Base-by-base conservation (phyloP, 2,113 vertebrate genomes). In the Carassius carassius region DNA sequence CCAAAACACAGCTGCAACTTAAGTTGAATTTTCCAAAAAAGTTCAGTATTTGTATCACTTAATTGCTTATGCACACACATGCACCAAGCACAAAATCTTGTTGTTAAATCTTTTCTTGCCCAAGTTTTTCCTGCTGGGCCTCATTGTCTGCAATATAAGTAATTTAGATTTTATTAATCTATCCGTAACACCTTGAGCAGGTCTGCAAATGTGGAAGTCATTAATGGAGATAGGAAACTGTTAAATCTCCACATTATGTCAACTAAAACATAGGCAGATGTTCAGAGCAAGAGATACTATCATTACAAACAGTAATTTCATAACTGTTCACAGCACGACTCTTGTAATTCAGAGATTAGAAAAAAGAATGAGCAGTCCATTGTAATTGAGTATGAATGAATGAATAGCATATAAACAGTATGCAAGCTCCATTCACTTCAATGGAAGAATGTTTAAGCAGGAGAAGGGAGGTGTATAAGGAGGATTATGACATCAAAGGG, bases 141-240 rank as follows among this genome's bases (percentile, higher is more conserved):
- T 80, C 49, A 67, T 44, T 78, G 73, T 65, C 29, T 67, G n/a
- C 29, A 62, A 63, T 60, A 82, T 29, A 69, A 47, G n/a, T 84
- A 13, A 81, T 86, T 83, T 74, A 84, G 37, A 44, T 74, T 86
- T 84, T 81, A 89, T 70, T 87, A 81, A 85, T 81, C 70, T 73
- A 49, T 70, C 25, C 29, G 72, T 58, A 49, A 56, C 44, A 44
- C 78, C 73, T 69, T 49, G 10, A 35, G 54, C 37, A 77, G 44
- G 74, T 44, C 13, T 56, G 19, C 49, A 51, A 23, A 77, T 37
- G 51, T 65, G 80, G 72, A 84, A 58, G n/a, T 17, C 41, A 21
- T n/a, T 37, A 32, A 58, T 72, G 49, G 69, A 81, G 69, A 76
- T 73, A 86, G 73, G 37, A 86, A 86, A 85, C 47, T 60, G 49